Conservation (phyloP, 2,888 invertebrate genomes). For the Gibbula magus region DNA sequence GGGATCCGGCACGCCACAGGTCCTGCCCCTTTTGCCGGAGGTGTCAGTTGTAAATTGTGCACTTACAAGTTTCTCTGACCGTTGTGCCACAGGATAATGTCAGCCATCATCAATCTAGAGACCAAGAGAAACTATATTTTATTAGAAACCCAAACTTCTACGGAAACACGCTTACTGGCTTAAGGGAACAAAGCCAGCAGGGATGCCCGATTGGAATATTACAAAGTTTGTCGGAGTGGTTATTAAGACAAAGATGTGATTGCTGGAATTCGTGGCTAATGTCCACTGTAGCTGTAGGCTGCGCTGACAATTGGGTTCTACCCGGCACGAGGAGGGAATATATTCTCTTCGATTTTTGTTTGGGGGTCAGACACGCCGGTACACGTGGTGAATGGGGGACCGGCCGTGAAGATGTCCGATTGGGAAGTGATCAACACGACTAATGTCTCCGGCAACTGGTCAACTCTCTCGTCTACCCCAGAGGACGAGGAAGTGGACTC, state of each 20-base stretch:
- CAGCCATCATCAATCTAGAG: background rate
- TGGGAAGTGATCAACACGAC: background rate
- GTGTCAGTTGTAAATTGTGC: constrained; percentile 15
- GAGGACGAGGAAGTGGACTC: constrained; percentile 25
- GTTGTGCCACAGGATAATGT: constrained; percentile 6
- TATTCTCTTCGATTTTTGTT: background rate
- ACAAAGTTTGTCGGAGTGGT: constrained; percentile 17
- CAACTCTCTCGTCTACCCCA: background rate
- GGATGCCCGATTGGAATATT: constrained; percentile 22
- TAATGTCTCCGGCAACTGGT: constrained; percentile 1
- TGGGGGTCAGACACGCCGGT: background rate
- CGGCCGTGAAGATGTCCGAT: background rate
- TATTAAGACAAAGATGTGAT: constrained; percentile 17
- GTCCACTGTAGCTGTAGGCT: background rate
- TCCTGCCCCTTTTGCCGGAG: constrained; percentile 1
- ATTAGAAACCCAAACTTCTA: background rate
- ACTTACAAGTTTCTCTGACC: constrained; percentile 12
- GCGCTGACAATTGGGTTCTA: background rate
- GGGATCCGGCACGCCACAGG: background rate
- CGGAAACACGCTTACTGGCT: constrained; percentile 5
- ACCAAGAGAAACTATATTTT: constrained; percentile 2
- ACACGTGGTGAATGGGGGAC: background rate
- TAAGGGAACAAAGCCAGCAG: constrained; percentile 2
- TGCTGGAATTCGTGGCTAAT: constrained; percentile 1
- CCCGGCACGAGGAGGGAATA: background rate